Evolutionary conservation across 2,113 vertebrate species (phyloP), one percentile per base, ranked within the genome.

Genomic region (Ailuropoda melanoleuca): DNA sequence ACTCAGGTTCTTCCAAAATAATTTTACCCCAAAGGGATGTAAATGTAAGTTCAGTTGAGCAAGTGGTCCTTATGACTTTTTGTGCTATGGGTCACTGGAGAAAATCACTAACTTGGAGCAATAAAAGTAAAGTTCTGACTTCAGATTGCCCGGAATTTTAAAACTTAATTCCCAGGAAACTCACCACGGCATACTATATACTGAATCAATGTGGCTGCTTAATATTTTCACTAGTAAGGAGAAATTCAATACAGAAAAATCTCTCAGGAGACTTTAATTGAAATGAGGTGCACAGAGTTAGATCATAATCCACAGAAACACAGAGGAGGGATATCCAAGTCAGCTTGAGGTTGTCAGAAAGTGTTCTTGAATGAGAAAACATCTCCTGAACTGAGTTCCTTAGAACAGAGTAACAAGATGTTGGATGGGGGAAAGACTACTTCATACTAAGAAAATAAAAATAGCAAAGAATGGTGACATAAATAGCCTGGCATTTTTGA

Each of bases 221-320:
- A 97, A 80, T 90, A 87, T 75, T 93, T 97, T 96, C 89, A 78
- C 56, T 66, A 87, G 83, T 60, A 84, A 90, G 88, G 70, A 93
- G 90, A 88, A 95, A 93, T 66, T 68, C 88, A 85, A 90, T 87
- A 81, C 6, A 58, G 93, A 75, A 96, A 95, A 77, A 8, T 8
- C 75, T 95, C 88, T 80, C 75, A 3, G 56, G 93, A 95, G 84
- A 68, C 34, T 62, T 86, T 50, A 58, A 90, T 8, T 93, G 88
- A 81, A 92, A 88, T 1, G 34, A 93, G 23, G 60, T 34, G 14
- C 8, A 86, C 62, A 68, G 72, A 86, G 88, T 93, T 87, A 89
- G 94, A 50, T 56, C 39, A 14, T 21, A 68, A 18, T 58, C 48
- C 93, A 50, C 21, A 53, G 84, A 48, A 72, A 92, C 72, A 50